These are phyloP conservation scores for Mellilla xanthometata DNA, from an alignment of 2,888 invertebrate species.

Conservation along the genomic window DNA sequence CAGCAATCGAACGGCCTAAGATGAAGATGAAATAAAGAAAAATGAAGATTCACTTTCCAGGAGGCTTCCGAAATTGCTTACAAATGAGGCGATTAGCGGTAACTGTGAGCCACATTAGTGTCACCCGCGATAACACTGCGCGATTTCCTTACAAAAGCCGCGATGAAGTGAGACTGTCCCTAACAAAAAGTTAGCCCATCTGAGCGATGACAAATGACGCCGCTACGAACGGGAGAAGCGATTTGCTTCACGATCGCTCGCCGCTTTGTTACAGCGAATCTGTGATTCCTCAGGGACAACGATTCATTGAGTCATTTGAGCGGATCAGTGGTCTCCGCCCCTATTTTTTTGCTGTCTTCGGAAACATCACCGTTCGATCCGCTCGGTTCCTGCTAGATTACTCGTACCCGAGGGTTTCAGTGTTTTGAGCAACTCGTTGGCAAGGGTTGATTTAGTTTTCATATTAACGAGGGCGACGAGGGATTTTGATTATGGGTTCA, in stretches of 20 bases:
- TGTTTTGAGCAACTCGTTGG: conserved; percentile 6
- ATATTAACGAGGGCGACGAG: conserved; percentile 12
- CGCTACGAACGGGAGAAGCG: conserved; percentile 44
- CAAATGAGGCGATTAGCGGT: conserved; percentile 54
- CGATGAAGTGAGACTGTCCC: conserved; percentile 66
- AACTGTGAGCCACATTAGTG: conserved; percentile 60
- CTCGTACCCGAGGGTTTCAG: conserved; percentile 18
- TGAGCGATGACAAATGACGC: conserved; percentile 75
- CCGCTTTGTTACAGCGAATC: conserved; percentile 30
- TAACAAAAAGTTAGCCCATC: conserved; percentile 77
- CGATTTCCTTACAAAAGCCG: conserved; percentile 70
- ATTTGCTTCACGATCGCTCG: conserved; percentile 69
- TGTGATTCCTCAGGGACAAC: conserved; percentile 30
- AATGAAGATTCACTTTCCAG: conserved; percentile 24
- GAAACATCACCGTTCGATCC: conserved; percentile 17
- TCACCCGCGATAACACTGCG: conserved; percentile 58
- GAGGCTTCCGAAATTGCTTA: conserved; percentile 43
- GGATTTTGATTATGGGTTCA: conserved; percentile 16
- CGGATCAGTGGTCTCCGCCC: conserved; percentile 17
- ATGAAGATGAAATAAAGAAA: conserved; percentile 20
- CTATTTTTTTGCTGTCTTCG: conserved; percentile 25
- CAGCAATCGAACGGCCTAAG: conserved; percentile 8
- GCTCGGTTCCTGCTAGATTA: conserved; percentile 17
- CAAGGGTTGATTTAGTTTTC: conserved; percentile 19
- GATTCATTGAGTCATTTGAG: conserved; percentile 34